Evolutionary conservation across 2,888 invertebrate species (phyloP), one percentile per base, ranked within the genome.

Genomic region (Cremastobaeus sp.): DNA sequence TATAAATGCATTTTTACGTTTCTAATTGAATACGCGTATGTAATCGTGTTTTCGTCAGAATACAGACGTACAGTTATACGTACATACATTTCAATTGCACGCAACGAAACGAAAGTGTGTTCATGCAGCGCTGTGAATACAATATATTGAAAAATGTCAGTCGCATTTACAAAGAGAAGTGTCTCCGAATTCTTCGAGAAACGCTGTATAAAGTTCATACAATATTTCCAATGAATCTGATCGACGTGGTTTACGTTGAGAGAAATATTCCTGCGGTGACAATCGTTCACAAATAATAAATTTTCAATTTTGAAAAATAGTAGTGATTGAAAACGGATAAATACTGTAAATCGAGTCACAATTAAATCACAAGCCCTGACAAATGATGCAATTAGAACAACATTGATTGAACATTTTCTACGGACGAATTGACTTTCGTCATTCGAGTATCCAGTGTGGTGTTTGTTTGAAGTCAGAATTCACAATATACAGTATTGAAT

Each of bases 71-170:
- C 55, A 55, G 12, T 39, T 60, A 41, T 47, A 50, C 45, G 41
- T 15, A 35, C 39, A 57, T 59, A 30, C 45, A 45, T 25, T 4
- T 6, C 43, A 32, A 34, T 43, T 35, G 20, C 39, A 59, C 21
- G 28, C 17, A 39, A 37, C 30, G 20, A 18, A 60, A 60, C 18
- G 30, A 35, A 59, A 50, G 28, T 25, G 8, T 34, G 55, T 65
- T 55, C 17, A 45, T 41, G 34, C 14, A 70, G 54, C 54, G 30
- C 41, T 62, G 52, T 17, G 20, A 48, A 34, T n/a, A 59, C 52
- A 47, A 52, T 50, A 69, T 34, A 55, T 32, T 62, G 69, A 62
- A 69, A 69, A 69, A 54, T 57, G 17, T 69, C 64, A 71, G 65
- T 60, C 60, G 65, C 54, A 41, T 48, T 59, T 65, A 37, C 47